A percentile compares a stretch with the other conserved stretches of the same genome.
Evolutionary conservation across 2,113 vertebrate genomes (phyloP).

Genomic region (Phylloscopus trochilus): DNA sequence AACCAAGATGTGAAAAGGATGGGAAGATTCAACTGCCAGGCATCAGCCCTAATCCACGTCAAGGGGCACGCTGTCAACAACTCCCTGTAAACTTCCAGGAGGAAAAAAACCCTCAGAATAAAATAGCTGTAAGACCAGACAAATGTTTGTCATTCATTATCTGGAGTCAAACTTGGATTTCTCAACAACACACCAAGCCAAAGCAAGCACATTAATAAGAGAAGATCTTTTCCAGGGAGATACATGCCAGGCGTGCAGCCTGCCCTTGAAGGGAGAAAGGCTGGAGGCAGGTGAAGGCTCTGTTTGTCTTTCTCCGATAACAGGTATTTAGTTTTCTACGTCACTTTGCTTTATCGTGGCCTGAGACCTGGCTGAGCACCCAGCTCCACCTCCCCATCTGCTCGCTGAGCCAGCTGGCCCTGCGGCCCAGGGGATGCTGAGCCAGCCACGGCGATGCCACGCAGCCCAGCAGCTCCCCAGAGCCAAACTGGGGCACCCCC

Average conservation of each 20-base stretch:
- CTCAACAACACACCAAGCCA: constrained; percentile 4
- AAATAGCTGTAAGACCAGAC: constrained; percentile 33
- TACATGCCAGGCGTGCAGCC: not conserved
- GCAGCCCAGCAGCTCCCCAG: fast-evolving
- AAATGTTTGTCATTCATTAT: constrained; percentile 24
- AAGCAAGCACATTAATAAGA: constrained; percentile 15
- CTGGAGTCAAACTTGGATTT: constrained; percentile 3
- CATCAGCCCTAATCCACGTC: not conserved
- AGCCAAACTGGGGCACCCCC: not conserved
- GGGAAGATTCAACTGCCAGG: not conserved
- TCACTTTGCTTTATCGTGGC: not conserved
- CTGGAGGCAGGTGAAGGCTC: constrained; percentile 20
- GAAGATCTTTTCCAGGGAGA: not conserved
- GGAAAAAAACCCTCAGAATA: not conserved
- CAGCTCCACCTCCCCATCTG: constrained; percentile 35
- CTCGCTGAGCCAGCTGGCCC: not conserved
- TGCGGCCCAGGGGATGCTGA: fast-evolving
- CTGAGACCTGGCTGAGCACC: not conserved
- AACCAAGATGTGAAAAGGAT: not conserved
- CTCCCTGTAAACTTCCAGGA: constrained; percentile 24
- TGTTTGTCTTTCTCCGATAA: constrained; percentile 7
- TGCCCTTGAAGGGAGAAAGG: constrained; percentile 25
- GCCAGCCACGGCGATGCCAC: fast-evolving
- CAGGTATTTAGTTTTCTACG: constrained; percentile 26
- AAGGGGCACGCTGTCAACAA: not conserved